These are phyloP conservation scores for Ectobius pallidus DNA, from an alignment of 2,888 invertebrate species.

Conservation along the genomic window DNA sequence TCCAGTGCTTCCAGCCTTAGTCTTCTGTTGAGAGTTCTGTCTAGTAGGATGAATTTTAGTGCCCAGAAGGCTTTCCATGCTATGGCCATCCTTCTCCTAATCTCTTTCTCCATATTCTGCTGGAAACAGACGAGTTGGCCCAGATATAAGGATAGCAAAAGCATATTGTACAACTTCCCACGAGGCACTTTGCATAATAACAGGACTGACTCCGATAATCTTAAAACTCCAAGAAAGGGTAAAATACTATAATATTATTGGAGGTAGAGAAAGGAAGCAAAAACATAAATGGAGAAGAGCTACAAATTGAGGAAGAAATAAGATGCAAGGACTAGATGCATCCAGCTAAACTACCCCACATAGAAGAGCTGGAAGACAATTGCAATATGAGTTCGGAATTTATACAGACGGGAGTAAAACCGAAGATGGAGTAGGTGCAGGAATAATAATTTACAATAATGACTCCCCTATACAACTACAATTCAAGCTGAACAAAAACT, in stretches of 20 bases:
- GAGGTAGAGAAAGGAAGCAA: not conserved
- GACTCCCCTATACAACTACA: not conserved
- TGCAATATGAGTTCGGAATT: not conserved
- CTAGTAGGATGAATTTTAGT: no score
- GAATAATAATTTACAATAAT: no score
- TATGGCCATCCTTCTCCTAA: no score
- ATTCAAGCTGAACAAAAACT: not conserved
- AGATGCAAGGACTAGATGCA: not conserved
- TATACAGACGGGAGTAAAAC: no score
- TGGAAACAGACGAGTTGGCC: no score
- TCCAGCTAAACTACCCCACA: not conserved
- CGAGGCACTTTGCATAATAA: not conserved
- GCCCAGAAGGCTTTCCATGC: no score
- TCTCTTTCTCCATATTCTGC: no score
- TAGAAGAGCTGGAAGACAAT: not conserved
- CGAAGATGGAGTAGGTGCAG: no score
- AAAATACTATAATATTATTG: not conserved
- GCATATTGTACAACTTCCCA: no score
- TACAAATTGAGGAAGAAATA: not conserved
- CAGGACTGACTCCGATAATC: not conserved
- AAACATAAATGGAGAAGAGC: not conserved
- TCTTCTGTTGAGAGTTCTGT: no score
- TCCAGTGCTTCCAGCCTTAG: no score
- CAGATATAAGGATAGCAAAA: not conserved
- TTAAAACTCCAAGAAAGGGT: not conserved